These are phyloP conservation scores for Pararge aegeria DNA, from an alignment of 1,140 invertebrate genomes.

Conservation along the genomic window DNA sequence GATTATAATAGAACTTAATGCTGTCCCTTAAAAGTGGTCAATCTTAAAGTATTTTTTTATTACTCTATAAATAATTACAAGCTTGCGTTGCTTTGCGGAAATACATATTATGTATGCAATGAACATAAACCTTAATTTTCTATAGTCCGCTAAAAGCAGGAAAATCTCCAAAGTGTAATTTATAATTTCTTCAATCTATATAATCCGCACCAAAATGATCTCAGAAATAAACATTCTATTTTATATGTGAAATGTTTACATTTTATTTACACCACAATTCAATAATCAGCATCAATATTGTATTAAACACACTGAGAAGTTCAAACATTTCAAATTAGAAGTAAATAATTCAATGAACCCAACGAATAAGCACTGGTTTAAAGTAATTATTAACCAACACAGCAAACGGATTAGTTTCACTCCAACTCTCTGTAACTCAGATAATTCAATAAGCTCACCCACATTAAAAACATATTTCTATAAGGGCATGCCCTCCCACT, in stretches of 20 bases:
- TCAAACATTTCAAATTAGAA: background rate
- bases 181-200: too few relatives aligned
- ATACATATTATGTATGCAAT: too few relatives aligned
- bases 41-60: slow-evolving; percentile 15
- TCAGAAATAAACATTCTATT: too few relatives aligned
- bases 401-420: slow-evolving; percentile 59
- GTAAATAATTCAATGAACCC: slow-evolving; percentile 25
- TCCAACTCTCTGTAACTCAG: slow-evolving; percentile 55
- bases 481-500: slow-evolving; percentile 49
- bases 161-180: too few relatives aligned
- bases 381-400: slow-evolving; percentile 35
- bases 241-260: too few relatives aligned
- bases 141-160: too few relatives aligned
- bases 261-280: background rate
- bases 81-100: too few relatives aligned
- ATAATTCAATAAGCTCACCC: slow-evolving; percentile 75
- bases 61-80: too few relatives aligned
- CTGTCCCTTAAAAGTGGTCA: slow-evolving; percentile 57
- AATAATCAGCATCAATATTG: background rate
- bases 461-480: slow-evolving; percentile 79
- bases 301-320: background rate
- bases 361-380: slow-evolving; percentile 26
- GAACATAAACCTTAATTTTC: too few relatives aligned
- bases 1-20: slow-evolving; percentile 45
- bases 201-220: too few relatives aligned